Percentiles rank a stretch among this genome's conserved stretches.
Evolutionary conservation across 2,113 vertebrate genomes (phyloP).

Genomic region (Mustela nigripes): DNA sequence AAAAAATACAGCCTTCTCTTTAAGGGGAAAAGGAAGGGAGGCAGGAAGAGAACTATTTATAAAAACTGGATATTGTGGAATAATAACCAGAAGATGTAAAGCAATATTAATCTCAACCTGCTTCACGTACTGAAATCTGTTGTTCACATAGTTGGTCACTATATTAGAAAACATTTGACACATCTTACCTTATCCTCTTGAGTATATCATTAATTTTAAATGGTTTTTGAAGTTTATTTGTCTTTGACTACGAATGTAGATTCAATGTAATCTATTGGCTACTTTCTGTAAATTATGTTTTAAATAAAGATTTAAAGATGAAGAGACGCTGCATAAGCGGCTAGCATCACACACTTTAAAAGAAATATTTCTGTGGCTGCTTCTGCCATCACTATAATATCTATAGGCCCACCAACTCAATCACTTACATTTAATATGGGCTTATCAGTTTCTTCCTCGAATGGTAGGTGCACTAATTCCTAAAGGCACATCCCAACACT

Average conservation of each 20-base stretch:
- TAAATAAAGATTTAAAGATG: conserved; percentile 58
- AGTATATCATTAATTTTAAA: conserved; percentile 48
- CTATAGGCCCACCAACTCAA: conserved; percentile 5
- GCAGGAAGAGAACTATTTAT: conserved; percentile 48
- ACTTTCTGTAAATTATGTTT: conserved; percentile 44
- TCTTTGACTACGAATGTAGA: conserved; percentile 27
- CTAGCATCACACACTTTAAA: conserved; percentile 33
- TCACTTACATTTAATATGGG: not conserved
- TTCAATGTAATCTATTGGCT: conserved; percentile 47
- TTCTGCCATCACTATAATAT: conserved; percentile 42
- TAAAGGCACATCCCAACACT: not conserved
- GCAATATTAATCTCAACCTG: conserved; percentile 38
- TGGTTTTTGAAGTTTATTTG: conserved; percentile 19
- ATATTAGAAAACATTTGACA: conserved; percentile 60
- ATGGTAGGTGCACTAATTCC: conserved; percentile 4
- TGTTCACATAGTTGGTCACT: conserved; percentile 27
- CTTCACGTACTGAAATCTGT: conserved; percentile 50
- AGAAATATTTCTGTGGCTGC: conserved; percentile 32
- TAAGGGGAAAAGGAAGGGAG: not conserved
- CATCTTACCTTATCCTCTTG: conserved; percentile 37
- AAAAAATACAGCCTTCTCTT: conserved; percentile 31
- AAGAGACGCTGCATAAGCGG: conserved; percentile 4
- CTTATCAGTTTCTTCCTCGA: conserved; percentile 23
- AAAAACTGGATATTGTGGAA: conserved; percentile 34
- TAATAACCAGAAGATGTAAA: conserved; percentile 58